phyloP scores from a whole-genome alignment of 2,797 vertebrate species.

The Argya squamiceps region DNA sequence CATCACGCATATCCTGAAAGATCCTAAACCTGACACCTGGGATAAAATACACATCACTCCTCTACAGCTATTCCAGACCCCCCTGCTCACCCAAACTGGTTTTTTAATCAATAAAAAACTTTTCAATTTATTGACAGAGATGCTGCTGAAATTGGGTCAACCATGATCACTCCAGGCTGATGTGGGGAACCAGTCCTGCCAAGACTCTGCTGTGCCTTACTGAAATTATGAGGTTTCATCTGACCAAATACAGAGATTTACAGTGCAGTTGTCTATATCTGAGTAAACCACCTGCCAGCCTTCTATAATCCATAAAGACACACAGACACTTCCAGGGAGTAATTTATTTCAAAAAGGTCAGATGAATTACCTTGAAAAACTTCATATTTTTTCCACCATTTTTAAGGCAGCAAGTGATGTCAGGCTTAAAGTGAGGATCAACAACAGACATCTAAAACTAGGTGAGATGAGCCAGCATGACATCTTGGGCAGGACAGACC shows the following conservation, averaged over 20 bases:
- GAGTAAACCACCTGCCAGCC: not conserved
- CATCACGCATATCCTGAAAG: fast-evolving
- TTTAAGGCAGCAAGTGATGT: not conserved
- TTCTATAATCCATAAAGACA: not conserved
- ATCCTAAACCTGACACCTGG: not conserved
- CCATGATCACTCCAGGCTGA: fast-evolving
- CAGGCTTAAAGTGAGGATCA: not conserved
- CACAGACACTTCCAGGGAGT: not conserved
- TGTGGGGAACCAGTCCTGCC: not conserved
- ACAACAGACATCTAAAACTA: not conserved
- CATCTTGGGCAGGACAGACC: not conserved
- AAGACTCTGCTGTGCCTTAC: not conserved
- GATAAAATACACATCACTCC: not conserved
- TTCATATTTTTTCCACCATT: fast-evolving
- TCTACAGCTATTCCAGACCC: not conserved
- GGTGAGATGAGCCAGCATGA: not conserved
- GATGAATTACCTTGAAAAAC: not conserved
- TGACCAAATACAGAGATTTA: not conserved
- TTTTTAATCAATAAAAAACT: not conserved
- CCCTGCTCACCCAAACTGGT: not conserved
- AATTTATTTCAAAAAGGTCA: not conserved
- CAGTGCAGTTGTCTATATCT: not conserved
- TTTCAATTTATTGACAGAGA: not conserved
- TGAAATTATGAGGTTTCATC: not conserved
- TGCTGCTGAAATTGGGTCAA: not conserved